These are phyloP conservation scores for Toxotes chatareus DNA, from an alignment of 2,113 vertebrate species.

Conservation along the genomic window DNA sequence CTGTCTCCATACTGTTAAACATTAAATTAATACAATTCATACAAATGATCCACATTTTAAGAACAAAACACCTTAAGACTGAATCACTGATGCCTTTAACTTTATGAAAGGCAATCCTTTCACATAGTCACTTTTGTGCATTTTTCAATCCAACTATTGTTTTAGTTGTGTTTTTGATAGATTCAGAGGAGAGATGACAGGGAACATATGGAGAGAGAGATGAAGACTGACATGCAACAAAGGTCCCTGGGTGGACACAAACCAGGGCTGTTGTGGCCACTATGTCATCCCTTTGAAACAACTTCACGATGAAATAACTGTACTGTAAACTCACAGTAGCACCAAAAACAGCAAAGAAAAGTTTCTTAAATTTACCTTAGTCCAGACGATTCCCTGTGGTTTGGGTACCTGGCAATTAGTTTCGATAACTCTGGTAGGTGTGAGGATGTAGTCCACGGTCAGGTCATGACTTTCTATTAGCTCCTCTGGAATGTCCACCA, in stretches of 20 bases:
- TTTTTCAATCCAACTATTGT: background rate
- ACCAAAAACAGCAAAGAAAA: background rate
- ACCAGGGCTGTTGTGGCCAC: background rate
- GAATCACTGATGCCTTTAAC: too few relatives aligned
- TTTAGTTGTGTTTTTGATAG: background rate
- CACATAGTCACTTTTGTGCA: too few relatives aligned
- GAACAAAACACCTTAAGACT: too few relatives aligned
- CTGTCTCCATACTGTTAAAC: too few relatives aligned
- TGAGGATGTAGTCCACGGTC: conserved; percentile 95
- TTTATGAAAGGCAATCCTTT: too few relatives aligned
- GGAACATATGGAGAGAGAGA: background rate
- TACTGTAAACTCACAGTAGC: background rate
- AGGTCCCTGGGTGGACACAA: too few relatives aligned
- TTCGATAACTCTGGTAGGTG: conserved; percentile 89
- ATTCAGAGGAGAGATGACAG: background rate
- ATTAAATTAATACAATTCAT: too few relatives aligned
- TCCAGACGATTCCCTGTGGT: conserved; percentile 91
- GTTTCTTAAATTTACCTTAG: conserved; percentile 85
- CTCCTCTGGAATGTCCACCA: conserved; percentile 90
- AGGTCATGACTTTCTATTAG: conserved; percentile 92
- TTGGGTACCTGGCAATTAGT: conserved; percentile 87
- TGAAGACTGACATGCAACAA: too few relatives aligned
- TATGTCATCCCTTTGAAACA: background rate
- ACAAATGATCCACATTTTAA: too few relatives aligned
- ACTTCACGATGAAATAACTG: background rate